Evolutionary conservation across 2,888 invertebrate species (phyloP).

Genomic region (Drosophila pseudotakahashii): DNA sequence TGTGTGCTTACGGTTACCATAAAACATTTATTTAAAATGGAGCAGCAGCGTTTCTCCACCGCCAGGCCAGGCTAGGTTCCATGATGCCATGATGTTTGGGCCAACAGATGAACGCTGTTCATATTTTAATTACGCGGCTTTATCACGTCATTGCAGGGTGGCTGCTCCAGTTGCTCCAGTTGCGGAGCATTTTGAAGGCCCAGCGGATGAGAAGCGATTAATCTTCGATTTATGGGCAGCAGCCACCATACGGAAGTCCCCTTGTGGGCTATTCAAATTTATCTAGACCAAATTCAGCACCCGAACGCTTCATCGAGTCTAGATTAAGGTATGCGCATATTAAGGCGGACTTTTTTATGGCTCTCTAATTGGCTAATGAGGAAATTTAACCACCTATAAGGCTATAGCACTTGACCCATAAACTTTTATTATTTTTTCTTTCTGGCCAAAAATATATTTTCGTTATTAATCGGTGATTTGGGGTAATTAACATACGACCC

Average conservation of each 20-base stretch:
- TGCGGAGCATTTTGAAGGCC: conserved; percentile 36
- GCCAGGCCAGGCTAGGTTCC: conserved; percentile 16
- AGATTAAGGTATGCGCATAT: conserved; percentile 4
- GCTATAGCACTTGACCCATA: conserved; percentile 20
- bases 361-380: conserved; percentile 18
- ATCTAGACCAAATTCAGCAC: conserved; percentile 1
- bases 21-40: conserved; percentile 77
- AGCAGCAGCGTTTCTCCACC: conserved; percentile 46
- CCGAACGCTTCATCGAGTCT: neutral
- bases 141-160: conserved; percentile 72
- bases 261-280: conserved; percentile 16
- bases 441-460: conserved; percentile 12
- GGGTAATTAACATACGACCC: conserved; percentile 45
- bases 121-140: conserved; percentile 77
- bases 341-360: conserved; percentile 11
- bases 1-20: conserved; percentile 65
- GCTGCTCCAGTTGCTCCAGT: conserved; percentile 25
- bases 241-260: conserved; percentile 1
- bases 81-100: conserved; percentile 29
- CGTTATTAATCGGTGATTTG: conserved; percentile 4
- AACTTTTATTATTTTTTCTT: neutral
- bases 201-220: conserved; percentile 47
- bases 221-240: conserved; percentile 24
- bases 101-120: conserved; percentile 72
- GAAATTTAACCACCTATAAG: neutral